Percentiles rank a stretch among this genome's conserved stretches.
phyloP scores from a whole-genome alignment of 2,797 vertebrate species.

The Sternotherus odoratus region DNA sequence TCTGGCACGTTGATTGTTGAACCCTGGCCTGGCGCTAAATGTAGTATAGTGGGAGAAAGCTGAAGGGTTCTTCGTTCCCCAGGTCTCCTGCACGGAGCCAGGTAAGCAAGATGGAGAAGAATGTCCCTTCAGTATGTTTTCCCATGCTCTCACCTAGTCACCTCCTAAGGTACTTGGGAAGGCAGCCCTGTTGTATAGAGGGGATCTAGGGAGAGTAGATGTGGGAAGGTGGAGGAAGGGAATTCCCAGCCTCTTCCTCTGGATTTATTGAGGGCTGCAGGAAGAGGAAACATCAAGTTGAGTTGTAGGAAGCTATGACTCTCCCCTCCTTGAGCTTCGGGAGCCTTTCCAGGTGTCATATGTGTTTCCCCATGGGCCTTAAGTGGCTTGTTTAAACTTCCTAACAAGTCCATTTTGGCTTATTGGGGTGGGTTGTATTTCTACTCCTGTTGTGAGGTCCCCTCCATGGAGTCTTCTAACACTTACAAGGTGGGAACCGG shows the following conservation, averaged over 20 bases:
- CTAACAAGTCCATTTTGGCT: neutral
- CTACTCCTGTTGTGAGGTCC: neutral
- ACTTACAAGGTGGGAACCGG: neutral
- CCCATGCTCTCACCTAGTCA: neutral
- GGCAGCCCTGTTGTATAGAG: neutral
- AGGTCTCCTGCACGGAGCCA: neutral
- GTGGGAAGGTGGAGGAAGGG: neutral
- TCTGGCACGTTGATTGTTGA: neutral
- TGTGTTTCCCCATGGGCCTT: neutral
- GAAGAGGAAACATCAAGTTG: neutral
- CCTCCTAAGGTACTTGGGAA: neutral
- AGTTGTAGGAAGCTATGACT: neutral
- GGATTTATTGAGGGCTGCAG: neutral
- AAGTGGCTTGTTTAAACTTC: neutral
- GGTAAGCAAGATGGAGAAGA: neutral
- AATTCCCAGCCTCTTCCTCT: neutral
- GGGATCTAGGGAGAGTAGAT: neutral
- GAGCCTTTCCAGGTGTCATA: neutral
- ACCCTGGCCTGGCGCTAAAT: fast-evolving
- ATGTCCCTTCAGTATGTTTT: neutral
- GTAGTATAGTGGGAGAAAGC: neutral
- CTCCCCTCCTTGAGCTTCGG: neutral
- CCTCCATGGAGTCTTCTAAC: neutral
- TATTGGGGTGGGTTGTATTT: neutral
- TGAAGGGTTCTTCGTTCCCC: neutral